Evolutionary conservation across 2,888 invertebrate genomes (phyloP), one percentile per base, ranked within the genome.

Genomic region (Oegoconia quadripuncta): DNA sequence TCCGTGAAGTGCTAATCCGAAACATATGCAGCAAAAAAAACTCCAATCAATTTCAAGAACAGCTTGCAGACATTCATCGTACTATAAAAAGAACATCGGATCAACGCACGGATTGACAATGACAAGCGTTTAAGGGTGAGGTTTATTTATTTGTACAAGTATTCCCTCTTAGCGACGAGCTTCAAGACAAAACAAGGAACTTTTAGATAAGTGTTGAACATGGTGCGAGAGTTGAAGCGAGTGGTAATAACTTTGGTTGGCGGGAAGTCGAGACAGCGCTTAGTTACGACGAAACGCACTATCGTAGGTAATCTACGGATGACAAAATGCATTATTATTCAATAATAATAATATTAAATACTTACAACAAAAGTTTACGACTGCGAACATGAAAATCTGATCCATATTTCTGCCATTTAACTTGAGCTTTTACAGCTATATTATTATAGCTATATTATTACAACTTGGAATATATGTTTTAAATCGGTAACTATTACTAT

Each of bases 71-170:
- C 64, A 74, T 74, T 70, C 69, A 66, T 69, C 59, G 62, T 43
- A 64, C 76, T 81, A 80, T 79, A 83, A 83, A 82, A 83, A 81
- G 74, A 78, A 57, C 69, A 60, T 64, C 48, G 71, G 76, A 76
- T 77, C 74, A 76, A 70, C 66, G 60, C 59, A 57, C 56, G 62
- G 74, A 84, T 82, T 82, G 86, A 83, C 86, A 83, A 81, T 81
- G 84, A 84, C 86, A 82, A 79, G 83, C 79, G 72, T 80, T 84
- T 82, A 80, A 83, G 68, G 67, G 71, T 66, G 63, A 48, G 60
- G 72, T 78, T 76, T 84, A 83, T 87, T 87, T 86, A 86, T 86
- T 77, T 79, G 66, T 73, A 87, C 86, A 86, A 74, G 86, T 72
- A 78, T 84, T 86, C 71, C 84, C 86, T 87, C 81, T 87, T 86